These are phyloP conservation scores for Siniperca chuatsi DNA, from an alignment of 2,113 vertebrate species.

Conservation along the genomic window DNA sequence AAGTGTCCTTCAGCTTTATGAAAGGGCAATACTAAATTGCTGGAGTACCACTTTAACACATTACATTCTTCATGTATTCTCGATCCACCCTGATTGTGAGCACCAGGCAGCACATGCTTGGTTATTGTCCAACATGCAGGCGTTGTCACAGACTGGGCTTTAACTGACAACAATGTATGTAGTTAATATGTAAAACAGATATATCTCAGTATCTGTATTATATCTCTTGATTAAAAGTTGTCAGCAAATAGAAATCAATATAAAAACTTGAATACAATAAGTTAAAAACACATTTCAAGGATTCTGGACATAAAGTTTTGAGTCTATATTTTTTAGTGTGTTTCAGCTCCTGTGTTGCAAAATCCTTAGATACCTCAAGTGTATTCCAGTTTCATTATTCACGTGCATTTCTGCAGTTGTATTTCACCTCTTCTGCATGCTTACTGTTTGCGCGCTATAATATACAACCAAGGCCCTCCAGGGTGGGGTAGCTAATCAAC, in stretches of 20 bases:
- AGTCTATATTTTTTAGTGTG: neutral
- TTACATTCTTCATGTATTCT: neutral
- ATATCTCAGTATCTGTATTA: neutral
- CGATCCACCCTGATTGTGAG: neutral
- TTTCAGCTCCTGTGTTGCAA: neutral
- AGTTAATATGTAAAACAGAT: neutral
- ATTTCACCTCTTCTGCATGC: slow-evolving; percentile 20
- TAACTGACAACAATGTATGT: neutral
- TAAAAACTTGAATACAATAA: neutral
- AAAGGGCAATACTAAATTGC: neutral
- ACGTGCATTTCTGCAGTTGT: slow-evolving; percentile 8
- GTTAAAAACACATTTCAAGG: neutral
- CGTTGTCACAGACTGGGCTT: neutral
- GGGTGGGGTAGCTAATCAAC: slow-evolving; percentile 51
- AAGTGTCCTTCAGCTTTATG: neutral
- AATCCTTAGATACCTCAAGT: neutral
- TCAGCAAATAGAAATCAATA: neutral
- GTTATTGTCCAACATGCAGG: neutral
- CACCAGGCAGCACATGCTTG: neutral
- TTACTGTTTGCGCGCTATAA: slow-evolving; percentile 26
- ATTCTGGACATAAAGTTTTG: neutral
- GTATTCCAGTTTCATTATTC: neutral
- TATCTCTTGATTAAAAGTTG: neutral
- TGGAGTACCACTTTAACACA: neutral
- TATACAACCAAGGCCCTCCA: slow-evolving; percentile 16